Evolutionary conservation across 2,888 invertebrate genomes (phyloP).

Genomic region (Glaucopsyche alexis): DNA sequence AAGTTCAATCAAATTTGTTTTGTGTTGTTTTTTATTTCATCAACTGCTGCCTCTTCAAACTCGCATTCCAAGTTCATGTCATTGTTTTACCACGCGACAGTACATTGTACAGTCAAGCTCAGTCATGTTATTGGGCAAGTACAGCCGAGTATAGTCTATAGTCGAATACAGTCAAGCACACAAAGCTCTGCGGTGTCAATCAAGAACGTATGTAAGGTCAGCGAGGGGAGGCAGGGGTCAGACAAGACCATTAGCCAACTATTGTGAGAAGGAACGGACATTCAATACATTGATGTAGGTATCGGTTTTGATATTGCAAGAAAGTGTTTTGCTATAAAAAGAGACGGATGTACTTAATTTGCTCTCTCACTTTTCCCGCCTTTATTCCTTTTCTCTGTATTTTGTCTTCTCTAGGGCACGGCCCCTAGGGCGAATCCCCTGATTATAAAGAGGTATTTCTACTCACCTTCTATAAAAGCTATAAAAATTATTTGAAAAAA

Average conservation of each 20-base stretch:
- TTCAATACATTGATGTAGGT: too few species aligned
- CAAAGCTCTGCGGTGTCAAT: not conserved
- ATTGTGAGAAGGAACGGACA: not conserved
- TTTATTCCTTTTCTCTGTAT: not conserved
- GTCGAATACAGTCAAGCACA: not conserved
- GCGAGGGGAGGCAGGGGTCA: not conserved
- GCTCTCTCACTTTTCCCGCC: not conserved
- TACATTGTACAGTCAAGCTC: not conserved
- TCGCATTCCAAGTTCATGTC: too few species aligned
- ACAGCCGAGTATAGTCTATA: not conserved
- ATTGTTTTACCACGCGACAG: too few species aligned
- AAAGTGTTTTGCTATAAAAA: not conserved
- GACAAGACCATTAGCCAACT: conserved; percentile 1
- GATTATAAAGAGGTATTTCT: not conserved
- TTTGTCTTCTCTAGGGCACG: not conserved
- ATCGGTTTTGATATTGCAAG: not conserved
- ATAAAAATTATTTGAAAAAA: too few species aligned
- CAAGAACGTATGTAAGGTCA: not conserved
- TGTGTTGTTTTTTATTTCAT: too few species aligned
- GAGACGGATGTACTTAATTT: not conserved
- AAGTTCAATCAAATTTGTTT: too few species aligned
- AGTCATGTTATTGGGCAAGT: not conserved
- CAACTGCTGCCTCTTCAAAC: too few species aligned
- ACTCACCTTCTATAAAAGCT: not conserved
- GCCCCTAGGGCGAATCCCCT: not conserved